A percentile compares a stretch with the other conserved stretches of the same genome.
These are phyloP conservation scores for Scolopax bukidnonensis DNA, from an alignment of 2,797 vertebrate species.

Conservation along the genomic window DNA sequence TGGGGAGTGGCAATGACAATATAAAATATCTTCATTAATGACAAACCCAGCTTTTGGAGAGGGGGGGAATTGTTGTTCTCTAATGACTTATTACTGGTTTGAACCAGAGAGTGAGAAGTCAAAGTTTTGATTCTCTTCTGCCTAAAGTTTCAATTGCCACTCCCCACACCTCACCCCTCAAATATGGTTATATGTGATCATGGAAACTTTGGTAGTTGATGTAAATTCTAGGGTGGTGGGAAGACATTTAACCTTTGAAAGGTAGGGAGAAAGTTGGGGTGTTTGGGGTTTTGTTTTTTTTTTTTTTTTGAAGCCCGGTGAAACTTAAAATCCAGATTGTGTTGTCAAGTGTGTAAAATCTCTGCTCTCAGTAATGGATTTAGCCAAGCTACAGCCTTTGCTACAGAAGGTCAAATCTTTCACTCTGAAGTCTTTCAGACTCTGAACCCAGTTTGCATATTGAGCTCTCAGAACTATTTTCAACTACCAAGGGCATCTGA, in stretches of 20 bases:
- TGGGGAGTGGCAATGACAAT: neutral
- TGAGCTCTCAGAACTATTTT: slow-evolving; percentile 79
- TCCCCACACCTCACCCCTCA: no score
- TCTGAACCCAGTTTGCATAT: slow-evolving; percentile 76
- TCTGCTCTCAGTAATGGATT: neutral
- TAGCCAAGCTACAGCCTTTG: slow-evolving; percentile 22
- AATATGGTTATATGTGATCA: neutral
- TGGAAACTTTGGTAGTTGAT: neutral
- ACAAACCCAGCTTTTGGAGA: neutral
- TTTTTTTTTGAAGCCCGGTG: neutral
- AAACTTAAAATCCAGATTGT: neutral
- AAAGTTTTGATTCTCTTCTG: neutral
- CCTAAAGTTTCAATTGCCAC: neutral
- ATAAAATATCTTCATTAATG: neutral
- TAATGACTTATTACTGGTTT: neutral
- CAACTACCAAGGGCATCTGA: slow-evolving; percentile 69
- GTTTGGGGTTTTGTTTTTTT: no score
- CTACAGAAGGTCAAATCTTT: slow-evolving; percentile 74
- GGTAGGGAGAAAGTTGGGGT: neutral
- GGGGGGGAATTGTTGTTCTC: neutral
- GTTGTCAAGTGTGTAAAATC: slow-evolving; percentile 8
- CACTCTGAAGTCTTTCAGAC: slow-evolving; percentile 73
- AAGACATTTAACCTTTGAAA: neutral
- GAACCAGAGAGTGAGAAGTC: neutral
- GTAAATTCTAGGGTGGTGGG: neutral